Conservation (phyloP, 1,140 invertebrate genomes). For the Lordiphosa clarofinis region DNA sequence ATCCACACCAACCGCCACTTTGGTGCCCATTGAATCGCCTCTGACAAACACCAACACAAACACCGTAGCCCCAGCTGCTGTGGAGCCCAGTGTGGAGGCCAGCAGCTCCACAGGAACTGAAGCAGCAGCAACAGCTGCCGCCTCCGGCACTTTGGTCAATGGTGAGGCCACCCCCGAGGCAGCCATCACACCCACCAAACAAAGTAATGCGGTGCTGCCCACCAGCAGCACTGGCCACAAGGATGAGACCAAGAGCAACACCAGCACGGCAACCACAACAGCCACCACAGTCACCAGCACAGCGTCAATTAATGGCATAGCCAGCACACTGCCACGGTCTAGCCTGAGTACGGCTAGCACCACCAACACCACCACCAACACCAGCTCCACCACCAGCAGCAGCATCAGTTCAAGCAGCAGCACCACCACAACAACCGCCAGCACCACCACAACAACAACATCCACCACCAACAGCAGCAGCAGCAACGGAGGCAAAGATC, state of each 20-base stretch:
- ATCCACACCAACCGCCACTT: constrained; percentile 62
- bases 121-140: constrained; percentile 20
- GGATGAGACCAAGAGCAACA: constrained; percentile 43
- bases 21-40: constrained; percentile 78
- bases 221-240: constrained; percentile 61
- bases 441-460: constrained; percentile 6
- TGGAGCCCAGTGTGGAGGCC: constrained; percentile 27
- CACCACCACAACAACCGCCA: constrained; percentile 17
- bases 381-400: constrained; percentile 4
- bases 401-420: constrained; percentile 12
- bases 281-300: constrained; percentile 42
- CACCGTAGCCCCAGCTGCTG: constrained; percentile 2
- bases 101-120: constrained; percentile 51
- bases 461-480: constrained; percentile 15
- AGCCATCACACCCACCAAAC: constrained; percentile 55
- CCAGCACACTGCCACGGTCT: background rate
- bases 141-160: constrained; percentile 7
- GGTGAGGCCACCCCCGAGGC: constrained; percentile 28
- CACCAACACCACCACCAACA: constrained; percentile 18
- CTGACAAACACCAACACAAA: constrained; percentile 10
- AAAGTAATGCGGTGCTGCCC: constrained; percentile 46
- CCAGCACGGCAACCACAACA: constrained; percentile 61
- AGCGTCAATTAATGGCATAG: constrained; percentile 26
- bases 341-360: constrained; percentile 2
- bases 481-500: constrained; percentile 81